Evolutionary conservation across 1,140 invertebrate genomes (phyloP), one percentile per base, ranked within the genome.

Genomic region (Listronotus oregonensis): DNA sequence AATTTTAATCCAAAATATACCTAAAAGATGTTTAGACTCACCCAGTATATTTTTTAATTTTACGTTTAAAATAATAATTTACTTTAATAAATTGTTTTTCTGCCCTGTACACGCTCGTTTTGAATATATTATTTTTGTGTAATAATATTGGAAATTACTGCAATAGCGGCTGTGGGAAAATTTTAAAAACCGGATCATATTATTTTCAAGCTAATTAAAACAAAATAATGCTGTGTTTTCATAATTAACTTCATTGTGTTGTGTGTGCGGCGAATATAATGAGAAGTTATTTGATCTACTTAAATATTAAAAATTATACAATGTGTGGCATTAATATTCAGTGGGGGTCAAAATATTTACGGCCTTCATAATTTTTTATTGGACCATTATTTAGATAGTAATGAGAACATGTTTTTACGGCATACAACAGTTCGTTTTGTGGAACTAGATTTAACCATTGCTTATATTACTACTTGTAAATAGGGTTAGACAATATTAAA

Each of bases 261-360:
- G 1, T 6, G 31, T 52, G 18, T 37, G 31, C 27, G 50, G 50
- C 50, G 34, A 31, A 39, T 52, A 21, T 50, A 52, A 52, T 52
- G 50, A 52, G 50, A 37, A 52, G 50, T 37, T 52, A 52, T 52
- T 52, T 52, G 50, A 52, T 52, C 50, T 52, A 52, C 31, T 52
- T 52, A 52, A 39, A 31, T 32, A 52, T 52, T 52, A 52, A 52
- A 52, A 52, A 52, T 34, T 52, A 52, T 52, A 52, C 50, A 37
- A 52, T 52, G 50, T 34, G 50, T 8, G 31, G 12, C 3, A 18
- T 31, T 44, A 57, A 43, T 57, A 57, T 57, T 10, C 54, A 15
- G n/a, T 17, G 18, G 40, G 34, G 34, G 34, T 37, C 34, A 37
- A 37, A 37, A 37, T 37, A 37, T 37, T 18, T 47, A 47, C n/a